Evolutionary conservation across 1,140 invertebrate species (phyloP).

Genomic region (Chionoecetes opilio): DNA sequence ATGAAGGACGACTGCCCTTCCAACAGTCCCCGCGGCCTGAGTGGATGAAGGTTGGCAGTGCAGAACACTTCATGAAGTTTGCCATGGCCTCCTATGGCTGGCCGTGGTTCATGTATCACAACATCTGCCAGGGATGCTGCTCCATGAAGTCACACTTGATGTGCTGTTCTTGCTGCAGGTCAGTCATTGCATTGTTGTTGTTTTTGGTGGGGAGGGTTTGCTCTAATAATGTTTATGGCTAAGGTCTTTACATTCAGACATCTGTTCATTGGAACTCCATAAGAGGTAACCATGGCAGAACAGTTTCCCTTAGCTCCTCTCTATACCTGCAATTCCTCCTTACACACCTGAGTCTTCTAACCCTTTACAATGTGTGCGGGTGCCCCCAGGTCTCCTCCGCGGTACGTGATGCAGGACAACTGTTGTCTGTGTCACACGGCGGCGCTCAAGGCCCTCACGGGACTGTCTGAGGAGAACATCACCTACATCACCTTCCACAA

Average conservation of each 20-base stretch:
- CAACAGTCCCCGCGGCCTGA: constrained; percentile 76
- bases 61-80: constrained; percentile 93
- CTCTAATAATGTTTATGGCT: neutral
- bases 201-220: neutral
- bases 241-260: neutral
- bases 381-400: constrained; percentile 85
- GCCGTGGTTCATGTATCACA: constrained; percentile 92
- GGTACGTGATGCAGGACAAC: constrained; percentile 92
- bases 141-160: constrained; percentile 88
- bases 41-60: constrained; percentile 94
- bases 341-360: no score
- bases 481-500: constrained; percentile 95
- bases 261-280: no score
- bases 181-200: constrained; percentile 81
- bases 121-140: constrained; percentile 89
- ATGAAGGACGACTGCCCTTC: constrained; percentile 62
- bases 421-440: constrained; percentile 95
- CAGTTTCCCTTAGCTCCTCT: no score
- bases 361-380: no score
- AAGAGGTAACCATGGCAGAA: no score
- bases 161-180: constrained; percentile 91
- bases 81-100: constrained; percentile 95
- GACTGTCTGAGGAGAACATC: constrained; percentile 90
- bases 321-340: no score
- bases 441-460: constrained; percentile 91